Evolutionary conservation across 37 sponge, comb jelly and placozoan species (phyloP).

Genomic region (Eunapius fragilis): DNA sequence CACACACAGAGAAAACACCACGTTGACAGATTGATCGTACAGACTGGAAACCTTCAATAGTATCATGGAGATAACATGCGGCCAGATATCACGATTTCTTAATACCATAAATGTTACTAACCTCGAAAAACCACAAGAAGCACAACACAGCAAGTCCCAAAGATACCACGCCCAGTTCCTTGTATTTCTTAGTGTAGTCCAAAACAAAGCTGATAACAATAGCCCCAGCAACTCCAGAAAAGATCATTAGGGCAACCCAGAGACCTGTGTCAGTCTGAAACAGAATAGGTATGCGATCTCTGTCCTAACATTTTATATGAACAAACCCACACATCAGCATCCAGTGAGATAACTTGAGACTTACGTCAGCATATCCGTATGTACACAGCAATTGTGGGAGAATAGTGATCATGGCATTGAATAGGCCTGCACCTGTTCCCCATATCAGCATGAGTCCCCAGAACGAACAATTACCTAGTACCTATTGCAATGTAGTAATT

Average conservation of each 20-base stretch:
- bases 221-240: constrained; percentile 58
- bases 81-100: no score
- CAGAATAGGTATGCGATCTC: neutral
- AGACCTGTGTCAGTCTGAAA: constrained; percentile 52
- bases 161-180: constrained; percentile 44
- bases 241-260: constrained; percentile 53
- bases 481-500: constrained; percentile 8
- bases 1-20: constrained; percentile 58
- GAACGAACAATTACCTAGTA: constrained; percentile 36
- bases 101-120: constrained; percentile 11
- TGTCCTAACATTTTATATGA: neutral
- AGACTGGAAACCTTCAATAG: constrained; percentile 15
- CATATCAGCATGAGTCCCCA: constrained; percentile 30
- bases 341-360: neutral
- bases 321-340: neutral
- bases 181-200: constrained; percentile 51
- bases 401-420: constrained; percentile 57
- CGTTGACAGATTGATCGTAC: constrained; percentile 11
- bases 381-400: constrained; percentile 85
- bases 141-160: constrained; percentile 28
- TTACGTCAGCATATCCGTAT: constrained; percentile 69
- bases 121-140: constrained; percentile 32
- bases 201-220: constrained; percentile 40
- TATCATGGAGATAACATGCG: neutral
- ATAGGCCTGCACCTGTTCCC: constrained; percentile 20